Conservation (phyloP, 2,888 invertebrate genomes). For the Homarus gammarus region DNA sequence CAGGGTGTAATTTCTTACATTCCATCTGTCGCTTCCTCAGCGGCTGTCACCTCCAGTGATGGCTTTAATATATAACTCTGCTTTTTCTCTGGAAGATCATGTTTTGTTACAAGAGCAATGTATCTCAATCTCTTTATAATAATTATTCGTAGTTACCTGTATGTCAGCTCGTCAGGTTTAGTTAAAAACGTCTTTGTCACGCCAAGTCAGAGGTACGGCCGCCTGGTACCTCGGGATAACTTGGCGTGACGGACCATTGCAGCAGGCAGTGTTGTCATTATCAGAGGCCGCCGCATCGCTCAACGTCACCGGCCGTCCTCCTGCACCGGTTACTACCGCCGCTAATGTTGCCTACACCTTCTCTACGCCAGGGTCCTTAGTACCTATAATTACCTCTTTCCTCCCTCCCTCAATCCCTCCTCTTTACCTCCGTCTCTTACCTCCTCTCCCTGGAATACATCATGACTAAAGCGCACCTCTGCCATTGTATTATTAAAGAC, state of each 20-base stretch:
- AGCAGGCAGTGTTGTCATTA: background rate
- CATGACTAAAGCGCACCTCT: too few species aligned
- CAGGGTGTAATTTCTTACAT: slow-evolving; percentile 14
- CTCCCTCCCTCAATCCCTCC: slow-evolving; percentile 77
- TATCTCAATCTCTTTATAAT: background rate
- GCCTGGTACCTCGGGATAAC: background rate
- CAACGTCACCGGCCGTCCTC: background rate
- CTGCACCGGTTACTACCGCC: background rate
- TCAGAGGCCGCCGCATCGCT: background rate
- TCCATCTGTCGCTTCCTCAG: background rate
- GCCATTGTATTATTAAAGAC: too few species aligned
- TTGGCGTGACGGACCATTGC: background rate
- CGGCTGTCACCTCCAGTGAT: slow-evolving; percentile 20
- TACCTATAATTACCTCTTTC: background rate
- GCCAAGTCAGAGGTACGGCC: background rate
- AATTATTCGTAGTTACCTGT: background rate
- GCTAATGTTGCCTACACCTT: background rate
- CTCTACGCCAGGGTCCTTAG: background rate
- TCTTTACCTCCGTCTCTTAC: slow-evolving; percentile 77
- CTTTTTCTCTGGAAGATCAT: background rate
- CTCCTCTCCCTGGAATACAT: too few species aligned
- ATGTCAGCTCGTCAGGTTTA: background rate
- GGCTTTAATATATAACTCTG: background rate
- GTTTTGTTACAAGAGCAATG: background rate
- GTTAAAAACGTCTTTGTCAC: background rate